These are phyloP conservation scores for Xylophagus ater DNA, from an alignment of 2,888 invertebrate species.

Conservation along the genomic window DNA sequence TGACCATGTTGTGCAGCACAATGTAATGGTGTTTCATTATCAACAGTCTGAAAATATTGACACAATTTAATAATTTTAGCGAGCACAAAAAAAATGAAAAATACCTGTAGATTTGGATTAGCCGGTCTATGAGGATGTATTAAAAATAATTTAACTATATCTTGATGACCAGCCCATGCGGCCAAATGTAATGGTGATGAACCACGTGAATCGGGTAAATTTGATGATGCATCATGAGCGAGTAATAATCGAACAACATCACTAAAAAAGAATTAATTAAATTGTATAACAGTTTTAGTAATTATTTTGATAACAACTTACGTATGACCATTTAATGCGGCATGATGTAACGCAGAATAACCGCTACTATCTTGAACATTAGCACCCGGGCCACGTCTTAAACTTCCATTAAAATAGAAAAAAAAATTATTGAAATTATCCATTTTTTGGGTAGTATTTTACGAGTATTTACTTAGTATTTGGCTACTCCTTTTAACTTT, in stretches of 20 bases:
- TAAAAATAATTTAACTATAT: constrained; percentile 75
- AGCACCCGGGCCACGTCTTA: constrained; percentile 79
- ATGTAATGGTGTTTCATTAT: constrained; percentile 85
- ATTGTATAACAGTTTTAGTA: background rate
- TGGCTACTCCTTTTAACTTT: too few relatives aligned
- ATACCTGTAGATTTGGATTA: constrained; percentile 74
- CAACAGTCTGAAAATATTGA: constrained; percentile 70
- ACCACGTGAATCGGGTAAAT: constrained; percentile 79
- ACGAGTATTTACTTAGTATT: too few relatives aligned
- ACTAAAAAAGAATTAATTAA: constrained; percentile 39
- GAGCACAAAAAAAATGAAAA: constrained; percentile 15
- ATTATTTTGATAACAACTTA: constrained; percentile 38
- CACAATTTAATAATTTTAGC: too few relatives aligned
- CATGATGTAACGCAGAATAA: constrained; percentile 88
- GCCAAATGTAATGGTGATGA: constrained; percentile 88
- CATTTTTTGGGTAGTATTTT: too few relatives aligned
- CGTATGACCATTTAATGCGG: constrained; percentile 87
- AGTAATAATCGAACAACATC: constrained; percentile 76
- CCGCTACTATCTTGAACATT: constrained; percentile 90
- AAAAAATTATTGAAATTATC: background rate
- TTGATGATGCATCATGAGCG: constrained; percentile 71
- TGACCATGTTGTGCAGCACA: constrained; percentile 91
- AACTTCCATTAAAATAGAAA: constrained; percentile 48
- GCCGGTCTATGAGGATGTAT: constrained; percentile 71
- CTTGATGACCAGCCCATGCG: constrained; percentile 86